Evolutionary conservation across 1,140 invertebrate genomes (phyloP), one percentile per base, ranked within the genome.

Genomic region (Brachystomella parvula): DNA sequence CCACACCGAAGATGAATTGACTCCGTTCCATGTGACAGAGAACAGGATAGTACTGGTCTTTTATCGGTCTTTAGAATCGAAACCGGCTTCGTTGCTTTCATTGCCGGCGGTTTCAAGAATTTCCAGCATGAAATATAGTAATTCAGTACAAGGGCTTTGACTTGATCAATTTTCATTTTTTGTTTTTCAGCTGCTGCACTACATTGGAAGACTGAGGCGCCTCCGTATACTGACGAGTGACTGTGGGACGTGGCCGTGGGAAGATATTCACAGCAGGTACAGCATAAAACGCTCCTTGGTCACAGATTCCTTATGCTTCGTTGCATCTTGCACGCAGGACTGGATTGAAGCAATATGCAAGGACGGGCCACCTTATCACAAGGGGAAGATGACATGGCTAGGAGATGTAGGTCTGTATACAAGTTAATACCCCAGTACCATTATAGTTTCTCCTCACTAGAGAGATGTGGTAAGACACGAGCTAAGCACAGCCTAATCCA

Each of bases 221-320:
- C n/a, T n/a, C n/a, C n/a, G n/a, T n/a, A n/a, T n/a, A 94, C 61
- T 96, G 92, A 73, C 82, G 94, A 76, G 86, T 85, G 0, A 82
- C 98, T 60, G 82, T 98, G 21, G 69, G 98, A 3, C 89, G 90
- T 58, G 94, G 84, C 15, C 78, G 83, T 72, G 94, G 92, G 56
- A 89, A 86, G 78, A 74, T 84, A 66, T 96, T 96, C 76, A 87
- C 85, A 74, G 84, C 89, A 70, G 93, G 92, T 88, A 79, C 74
- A 68, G 69, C 9, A 6, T 39, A 29, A 61, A 47, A 1, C 1
- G 33, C 28, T 12, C 2, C 3, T 44, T 24, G n/a, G 12, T 59
- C 1, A 9, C 21, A 63, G n/a, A 47, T 47, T 57, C 24, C 29
- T 15, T 2, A 28, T 65, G 28, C 30, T 3, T 53, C 3, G 2